These are phyloP conservation scores for Pao palembangensis DNA, from an alignment of 2,113 vertebrate genomes.

Conservation along the genomic window DNA sequence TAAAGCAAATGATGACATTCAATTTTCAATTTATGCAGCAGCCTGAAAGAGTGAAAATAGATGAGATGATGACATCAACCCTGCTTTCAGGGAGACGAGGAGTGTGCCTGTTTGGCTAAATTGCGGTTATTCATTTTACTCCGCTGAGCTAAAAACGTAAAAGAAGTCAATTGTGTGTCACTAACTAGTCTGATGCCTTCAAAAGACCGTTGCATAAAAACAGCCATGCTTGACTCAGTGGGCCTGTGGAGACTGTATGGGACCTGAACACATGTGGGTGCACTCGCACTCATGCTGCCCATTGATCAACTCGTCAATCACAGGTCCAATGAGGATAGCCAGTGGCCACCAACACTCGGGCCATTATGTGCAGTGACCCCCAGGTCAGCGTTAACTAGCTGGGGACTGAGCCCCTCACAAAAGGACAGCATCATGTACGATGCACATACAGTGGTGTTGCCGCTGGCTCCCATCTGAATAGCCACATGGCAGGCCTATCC, in stretches of 20 bases:
- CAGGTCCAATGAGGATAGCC: slow-evolving; percentile 54
- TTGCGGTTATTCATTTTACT: slow-evolving; percentile 45
- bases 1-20: neutral
- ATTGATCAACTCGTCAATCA: slow-evolving; percentile 70
- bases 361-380: slow-evolving; percentile 66
- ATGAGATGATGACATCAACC: neutral
- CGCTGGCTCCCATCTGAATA: slow-evolving; percentile 55
- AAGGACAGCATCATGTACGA: slow-evolving; percentile 68
- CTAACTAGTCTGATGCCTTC: slow-evolving; percentile 57
- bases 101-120: slow-evolving; percentile 43
- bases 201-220: slow-evolving; percentile 50
- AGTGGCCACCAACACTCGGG: slow-evolving; percentile 67
- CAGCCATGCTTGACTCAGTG: slow-evolving; percentile 49
- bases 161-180: slow-evolving; percentile 62
- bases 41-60: neutral
- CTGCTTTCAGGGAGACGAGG: slow-evolving; percentile 4
- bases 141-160: slow-evolving; percentile 35
- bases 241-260: slow-evolving; percentile 28
- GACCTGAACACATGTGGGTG: slow-evolving; percentile 44
- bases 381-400: slow-evolving; percentile 65
- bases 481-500: slow-evolving; percentile 75
- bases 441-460: slow-evolving; percentile 69
- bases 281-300: slow-evolving; percentile 33
- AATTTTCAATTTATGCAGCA: neutral
- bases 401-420: slow-evolving; percentile 55